Conservation (phyloP, 2,797 vertebrate species). For the Furcifer pardalis region DNA sequence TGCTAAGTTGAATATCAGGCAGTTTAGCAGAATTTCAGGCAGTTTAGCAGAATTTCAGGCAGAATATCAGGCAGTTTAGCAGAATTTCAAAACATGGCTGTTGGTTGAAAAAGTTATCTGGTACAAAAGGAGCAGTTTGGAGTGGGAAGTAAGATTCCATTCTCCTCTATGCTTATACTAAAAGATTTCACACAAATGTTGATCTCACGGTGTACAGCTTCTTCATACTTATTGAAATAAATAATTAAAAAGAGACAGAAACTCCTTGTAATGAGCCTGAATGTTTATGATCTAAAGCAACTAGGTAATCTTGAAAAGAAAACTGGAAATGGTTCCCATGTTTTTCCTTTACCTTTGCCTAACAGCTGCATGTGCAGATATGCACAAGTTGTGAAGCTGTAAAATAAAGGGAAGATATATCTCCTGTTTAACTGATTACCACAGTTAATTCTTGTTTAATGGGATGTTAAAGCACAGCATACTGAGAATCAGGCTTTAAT, state of each 20-base stretch:
- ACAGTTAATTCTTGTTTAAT: slow-evolving; percentile 63
- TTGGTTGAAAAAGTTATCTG: too few species aligned
- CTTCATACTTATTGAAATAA: slow-evolving; percentile 67
- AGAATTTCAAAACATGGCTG: too few species aligned
- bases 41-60: too few species aligned
- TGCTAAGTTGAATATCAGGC: too few species aligned
- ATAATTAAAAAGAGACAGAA: slow-evolving; percentile 80
- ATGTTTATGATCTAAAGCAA: too few species aligned
- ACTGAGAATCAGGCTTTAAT: slow-evolving; percentile 36
- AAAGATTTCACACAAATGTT: slow-evolving; percentile 53
- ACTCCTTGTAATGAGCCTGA: too few species aligned
- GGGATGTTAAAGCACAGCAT: slow-evolving; percentile 57
- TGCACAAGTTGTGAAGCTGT: slow-evolving; percentile 48
- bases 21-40: too few species aligned
- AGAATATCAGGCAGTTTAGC: too few species aligned
- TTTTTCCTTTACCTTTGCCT: slow-evolving; percentile 66
- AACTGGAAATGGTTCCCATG: slow-evolving; percentile 65
- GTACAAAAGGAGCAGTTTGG: slow-evolving; percentile 40
- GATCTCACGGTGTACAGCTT: neutral
- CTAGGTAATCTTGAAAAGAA: slow-evolving; percentile 60
- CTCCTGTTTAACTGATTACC: slow-evolving; percentile 49
- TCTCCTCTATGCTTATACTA: slow-evolving; percentile 50
- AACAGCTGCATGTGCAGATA: slow-evolving; percentile 35
- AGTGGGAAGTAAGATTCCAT: slow-evolving; percentile 42
- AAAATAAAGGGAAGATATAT: slow-evolving; percentile 19